These are phyloP conservation scores for Hypotaenidia philippensis DNA, from an alignment of 2,797 vertebrate species.

Conservation along the genomic window DNA sequence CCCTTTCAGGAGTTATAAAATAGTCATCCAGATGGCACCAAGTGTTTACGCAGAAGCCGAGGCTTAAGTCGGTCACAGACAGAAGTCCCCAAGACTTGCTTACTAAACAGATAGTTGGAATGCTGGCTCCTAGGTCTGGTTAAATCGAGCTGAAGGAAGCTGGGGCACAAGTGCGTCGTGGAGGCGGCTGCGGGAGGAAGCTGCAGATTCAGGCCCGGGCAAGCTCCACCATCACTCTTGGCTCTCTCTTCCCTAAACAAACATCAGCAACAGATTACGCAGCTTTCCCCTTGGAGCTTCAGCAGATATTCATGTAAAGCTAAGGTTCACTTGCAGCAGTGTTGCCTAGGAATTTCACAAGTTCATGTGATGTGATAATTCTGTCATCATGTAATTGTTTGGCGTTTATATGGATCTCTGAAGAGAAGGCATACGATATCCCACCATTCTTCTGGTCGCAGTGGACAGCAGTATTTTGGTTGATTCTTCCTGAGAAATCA, in stretches of 20 bases:
- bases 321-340: background rate
- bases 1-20: conserved; percentile 77
- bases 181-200: conserved; percentile 41
- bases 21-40: conserved; percentile 79
- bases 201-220: conserved; percentile 22
- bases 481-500: background rate
- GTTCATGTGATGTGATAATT: background rate
- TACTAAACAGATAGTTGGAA: conserved; percentile 82
- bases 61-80: conserved; percentile 75
- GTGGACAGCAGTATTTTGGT: background rate
- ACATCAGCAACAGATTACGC: background rate
- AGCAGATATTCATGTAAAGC: background rate
- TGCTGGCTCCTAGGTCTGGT: conserved; percentile 64
- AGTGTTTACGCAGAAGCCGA: conserved; percentile 77
- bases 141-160: conserved; percentile 69
- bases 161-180: background rate
- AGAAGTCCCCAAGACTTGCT: conserved; percentile 74
- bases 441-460: background rate
- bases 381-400: background rate
- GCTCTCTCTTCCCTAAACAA: conserved; percentile 48
- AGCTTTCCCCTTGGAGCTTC: background rate
- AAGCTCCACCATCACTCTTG: conserved; percentile 23
- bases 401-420: background rate
- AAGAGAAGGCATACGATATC: background rate
- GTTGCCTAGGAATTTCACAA: background rate